A percentile compares a stretch with the other conserved stretches of the same genome.
phyloP scores from a whole-genome alignment of 2,113 vertebrate species.

The Heptranchias perlo region DNA sequence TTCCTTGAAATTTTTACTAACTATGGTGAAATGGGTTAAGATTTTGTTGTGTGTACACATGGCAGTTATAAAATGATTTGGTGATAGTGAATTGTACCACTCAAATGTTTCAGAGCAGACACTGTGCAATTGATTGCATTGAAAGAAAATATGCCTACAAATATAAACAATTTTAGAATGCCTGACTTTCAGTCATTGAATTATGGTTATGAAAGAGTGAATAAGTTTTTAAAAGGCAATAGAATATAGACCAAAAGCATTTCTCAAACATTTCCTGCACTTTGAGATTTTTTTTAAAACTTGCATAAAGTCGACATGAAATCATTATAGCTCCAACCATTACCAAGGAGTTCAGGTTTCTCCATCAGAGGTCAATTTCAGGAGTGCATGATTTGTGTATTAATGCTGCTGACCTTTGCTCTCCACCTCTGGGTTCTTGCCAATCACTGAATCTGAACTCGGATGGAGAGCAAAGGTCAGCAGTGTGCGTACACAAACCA shows the following conservation, averaged over 20 bases:
- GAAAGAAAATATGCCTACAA: not conserved
- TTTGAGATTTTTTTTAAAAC: not conserved
- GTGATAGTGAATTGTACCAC: not conserved
- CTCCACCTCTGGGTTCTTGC: slow-evolving; percentile 9
- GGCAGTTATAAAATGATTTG: not conserved
- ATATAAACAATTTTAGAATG: not conserved
- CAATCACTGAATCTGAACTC: not conserved
- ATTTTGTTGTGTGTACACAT: not conserved
- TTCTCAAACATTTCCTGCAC: not conserved
- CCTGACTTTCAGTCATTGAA: not conserved
- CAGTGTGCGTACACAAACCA: not conserved
- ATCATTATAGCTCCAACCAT: not conserved
- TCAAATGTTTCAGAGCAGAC: not conserved
- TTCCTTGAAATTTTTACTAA: not conserved
- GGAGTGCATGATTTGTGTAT: slow-evolving; percentile 1
- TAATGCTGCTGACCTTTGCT: slow-evolving; percentile 3
- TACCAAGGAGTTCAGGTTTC: not conserved
- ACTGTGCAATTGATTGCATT: not conserved
- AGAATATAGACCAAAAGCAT: not conserved
- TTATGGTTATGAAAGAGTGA: not conserved
- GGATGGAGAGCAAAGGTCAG: not conserved
- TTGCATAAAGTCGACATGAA: not conserved
- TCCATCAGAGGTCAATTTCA: slow-evolving; percentile 17
- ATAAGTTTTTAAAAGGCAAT: not conserved
- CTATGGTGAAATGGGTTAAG: not conserved